Conservation (phyloP, 1,140 invertebrate species). For the Zophobas morio region DNA sequence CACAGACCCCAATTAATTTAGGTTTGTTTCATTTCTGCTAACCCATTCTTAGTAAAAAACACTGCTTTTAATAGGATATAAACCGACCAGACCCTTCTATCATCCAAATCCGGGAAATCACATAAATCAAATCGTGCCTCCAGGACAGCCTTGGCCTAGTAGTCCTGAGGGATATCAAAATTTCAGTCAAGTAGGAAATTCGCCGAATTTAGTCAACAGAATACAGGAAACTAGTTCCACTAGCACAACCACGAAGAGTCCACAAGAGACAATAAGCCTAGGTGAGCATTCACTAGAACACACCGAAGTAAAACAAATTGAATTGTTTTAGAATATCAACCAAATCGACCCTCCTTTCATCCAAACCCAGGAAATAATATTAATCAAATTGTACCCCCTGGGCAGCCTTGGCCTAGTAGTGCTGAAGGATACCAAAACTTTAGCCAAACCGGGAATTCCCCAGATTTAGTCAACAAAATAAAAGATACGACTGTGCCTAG, state of each 20-base stretch:
- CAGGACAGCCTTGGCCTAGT: conserved; percentile 48
- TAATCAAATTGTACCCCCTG: conserved; percentile 37
- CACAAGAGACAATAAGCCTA: background rate
- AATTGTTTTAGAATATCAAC: conserved; percentile 24
- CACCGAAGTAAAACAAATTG: background rate
- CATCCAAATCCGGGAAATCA: conserved; percentile 35
- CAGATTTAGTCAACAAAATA: background rate
- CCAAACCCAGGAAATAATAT: conserved; percentile 26
- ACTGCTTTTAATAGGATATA: conserved; percentile 32
- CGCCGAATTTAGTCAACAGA: conserved; percentile 6
- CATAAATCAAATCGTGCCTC: conserved; percentile 37
- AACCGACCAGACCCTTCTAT: conserved; percentile 22
- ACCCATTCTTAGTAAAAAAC: background rate
- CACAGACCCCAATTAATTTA: conserved; percentile 4
- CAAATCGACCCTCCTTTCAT: conserved; percentile 28
- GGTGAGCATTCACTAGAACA: background rate
- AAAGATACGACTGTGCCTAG: background rate
- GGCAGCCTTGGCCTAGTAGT: conserved; percentile 42
- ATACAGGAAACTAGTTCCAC: background rate
- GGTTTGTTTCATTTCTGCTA: conserved; percentile 1
- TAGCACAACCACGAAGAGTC: background rate
- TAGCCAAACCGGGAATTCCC: conserved; percentile 2
- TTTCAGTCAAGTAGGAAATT: conserved; percentile 18
- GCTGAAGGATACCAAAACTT: conserved; percentile 16
- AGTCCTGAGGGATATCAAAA: conserved; percentile 29